Evolutionary conservation across 2,888 invertebrate genomes (phyloP), one percentile per base, ranked within the genome.

Genomic region (Drosophila mimica): DNA sequence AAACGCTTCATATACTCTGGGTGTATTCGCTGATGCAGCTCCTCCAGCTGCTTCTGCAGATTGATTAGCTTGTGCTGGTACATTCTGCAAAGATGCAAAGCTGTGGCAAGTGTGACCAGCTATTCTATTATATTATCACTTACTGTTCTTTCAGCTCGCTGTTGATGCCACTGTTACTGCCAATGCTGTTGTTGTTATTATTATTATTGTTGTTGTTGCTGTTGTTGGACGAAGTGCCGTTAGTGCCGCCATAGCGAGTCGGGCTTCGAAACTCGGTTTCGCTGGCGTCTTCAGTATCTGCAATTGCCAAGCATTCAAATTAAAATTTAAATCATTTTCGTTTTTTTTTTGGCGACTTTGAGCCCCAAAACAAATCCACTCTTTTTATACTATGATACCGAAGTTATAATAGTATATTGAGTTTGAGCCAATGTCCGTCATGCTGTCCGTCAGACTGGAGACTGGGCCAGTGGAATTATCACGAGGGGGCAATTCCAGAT

Each of bases 281-380:
- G 93, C 98, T 98, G 0, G 98, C 98, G 94, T 99, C 99, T 93
- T 98, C 99, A 0, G 99, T 99, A 92, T 98, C 98, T 96, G 86
- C 33, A 74, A 71, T 63, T 69, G 56, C 51, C 9, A 52, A 54
- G 4, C 52, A 58, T 70, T 15, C 8, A 15, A 46, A 46, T 46
- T 69, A 15, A 20, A 25, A 49, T 70, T 68, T 25, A 66, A 48
- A 40, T 13, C 54, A 49, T 30, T 59, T 75, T 43, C 33, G 31
- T 11, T 4, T 38, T 40, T 34, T 40, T 63, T 54, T 54, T 62
- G 43, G 53, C 63, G 48, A 60, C 28, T 34, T 38, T 13, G 17
- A 34, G 30, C 25, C 40, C 7, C 25, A 46, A 25, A 9, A 25
- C 46, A 2, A n/a, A 43, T n/a, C 46, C 43, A 25, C 48, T 43